Base-by-base conservation (phyloP, 30 jellyfish, hydroid and myxozoan species). In the Chironex yamaguchii region DNA sequence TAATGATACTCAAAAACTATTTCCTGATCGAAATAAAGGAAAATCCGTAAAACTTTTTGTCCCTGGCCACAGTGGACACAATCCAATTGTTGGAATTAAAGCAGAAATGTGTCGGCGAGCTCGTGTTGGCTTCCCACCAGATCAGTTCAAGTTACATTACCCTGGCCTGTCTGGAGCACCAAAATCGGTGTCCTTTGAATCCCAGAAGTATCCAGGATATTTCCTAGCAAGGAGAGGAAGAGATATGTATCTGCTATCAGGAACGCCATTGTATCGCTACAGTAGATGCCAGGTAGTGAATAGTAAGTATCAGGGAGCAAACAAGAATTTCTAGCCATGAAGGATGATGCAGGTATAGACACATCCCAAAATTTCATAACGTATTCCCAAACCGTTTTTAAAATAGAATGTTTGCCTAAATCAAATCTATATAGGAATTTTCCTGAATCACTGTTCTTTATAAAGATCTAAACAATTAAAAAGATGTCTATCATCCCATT, bases 121-220 rank as follows among this genome's bases (percentile, higher is more conserved):
- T 1, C 75, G 96, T 31, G 58, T 88, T 24, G 96, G 87, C 23
- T 23, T 88, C 69, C 86, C 87, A 1, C 93, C 97, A 4, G 93
- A 81, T 71, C 91, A 71, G 54, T 71, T 79, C 58, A 64, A 76
- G 2, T 34, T 89, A 35, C 79, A 89, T 12, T 48, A 82, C 0
- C 97, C 97, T 11, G 97, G 97, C 23, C 50, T 89, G 27, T 68
- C 64, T 71, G 97, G 97, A 0, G 67, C 63, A 20, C 90, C 66
- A 2, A 90, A 91, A 13, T 50, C 93, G 27, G 68, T 29, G 42
- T 89, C 97, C 1, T 71, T 89, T 49, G 97, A 89, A 30, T 79
- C 97, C 11, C 93, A 50, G 30, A 81, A 49, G 31, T 64, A 79
- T 34, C 97, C 93, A 2, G 65, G 35, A 76, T 89, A 49, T 77